Evolutionary conservation across 2,797 vertebrate species (phyloP).

Genomic region (Catharus ustulatus): DNA sequence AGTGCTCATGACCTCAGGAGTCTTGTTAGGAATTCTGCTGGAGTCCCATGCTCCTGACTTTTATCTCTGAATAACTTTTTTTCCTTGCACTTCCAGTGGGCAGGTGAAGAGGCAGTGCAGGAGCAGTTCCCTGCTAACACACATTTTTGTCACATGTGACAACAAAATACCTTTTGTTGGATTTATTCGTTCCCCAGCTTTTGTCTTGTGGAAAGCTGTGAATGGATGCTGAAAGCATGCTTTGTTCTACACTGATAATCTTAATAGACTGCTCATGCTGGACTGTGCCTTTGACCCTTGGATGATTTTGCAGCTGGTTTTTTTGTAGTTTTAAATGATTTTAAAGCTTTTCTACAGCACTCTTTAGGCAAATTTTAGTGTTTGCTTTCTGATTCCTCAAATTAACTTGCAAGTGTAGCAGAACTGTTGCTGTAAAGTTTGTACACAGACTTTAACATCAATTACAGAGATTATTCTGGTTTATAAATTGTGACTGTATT

Average conservation of each 20-base stretch:
- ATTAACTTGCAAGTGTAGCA: not conserved
- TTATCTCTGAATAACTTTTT: not conserved
- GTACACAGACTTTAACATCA: not conserved
- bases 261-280: not conserved
- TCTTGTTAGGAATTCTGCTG: not conserved
- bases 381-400: not conserved
- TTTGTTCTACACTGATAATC: not conserved
- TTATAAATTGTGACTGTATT: not conserved
- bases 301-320: not conserved
- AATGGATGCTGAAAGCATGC: not conserved
- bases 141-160: not conserved
- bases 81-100: not conserved
- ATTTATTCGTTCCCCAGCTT: not conserved
- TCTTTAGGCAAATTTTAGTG: not conserved
- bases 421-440: not conserved
- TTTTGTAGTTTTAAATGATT: not conserved
- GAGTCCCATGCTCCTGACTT: not conserved
- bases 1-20: not conserved
- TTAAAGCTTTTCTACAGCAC: not conserved
- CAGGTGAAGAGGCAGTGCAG: not conserved
- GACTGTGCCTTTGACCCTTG: not conserved
- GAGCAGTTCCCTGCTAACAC: not conserved
- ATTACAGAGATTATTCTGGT: not conserved
- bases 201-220: slow-evolving; percentile 5
- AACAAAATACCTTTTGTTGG: not conserved